These are phyloP conservation scores for Siniperca obscura DNA, from an alignment of 2,797 vertebrate genomes.

Conservation along the genomic window DNA sequence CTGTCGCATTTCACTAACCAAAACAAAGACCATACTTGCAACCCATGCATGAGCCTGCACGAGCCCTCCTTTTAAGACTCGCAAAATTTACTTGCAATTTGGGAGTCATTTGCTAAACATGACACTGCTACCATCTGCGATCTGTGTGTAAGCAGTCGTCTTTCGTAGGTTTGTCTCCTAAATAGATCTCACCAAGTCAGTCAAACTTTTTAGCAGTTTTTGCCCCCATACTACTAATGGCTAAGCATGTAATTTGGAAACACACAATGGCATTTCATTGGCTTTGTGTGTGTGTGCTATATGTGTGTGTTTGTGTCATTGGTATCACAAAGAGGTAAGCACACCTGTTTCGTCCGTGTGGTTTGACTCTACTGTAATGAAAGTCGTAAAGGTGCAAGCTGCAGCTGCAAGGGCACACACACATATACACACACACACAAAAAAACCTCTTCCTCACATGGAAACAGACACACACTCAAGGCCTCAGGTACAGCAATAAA, in stretches of 20 bases:
- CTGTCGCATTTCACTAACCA: conserved; percentile 5
- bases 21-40: background rate
- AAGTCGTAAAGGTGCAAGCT: conserved; percentile 35
- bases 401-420: conserved; percentile 30
- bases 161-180: background rate
- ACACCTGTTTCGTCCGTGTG: conserved; percentile 38
- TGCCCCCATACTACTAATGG: background rate
- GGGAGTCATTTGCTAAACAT: background rate
- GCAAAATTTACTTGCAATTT: background rate
- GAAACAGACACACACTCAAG: background rate
- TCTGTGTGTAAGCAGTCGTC: background rate
- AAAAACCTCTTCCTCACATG: background rate
- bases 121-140: background rate
- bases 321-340: background rate
- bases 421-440: background rate
- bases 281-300: background rate
- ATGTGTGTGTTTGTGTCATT: conserved; percentile 3
- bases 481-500: conserved; percentile 31
- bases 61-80: too few relatives aligned
- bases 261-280: background rate
- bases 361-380: conserved; percentile 18
- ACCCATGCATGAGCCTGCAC: background rate
- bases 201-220: background rate
- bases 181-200: background rate
- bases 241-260: background rate